Percentiles rank a stretch among this genome's conserved stretches.
Evolutionary conservation across 2,797 vertebrate species (phyloP).

Genomic region (Sebastes kiyomatsui): DNA sequence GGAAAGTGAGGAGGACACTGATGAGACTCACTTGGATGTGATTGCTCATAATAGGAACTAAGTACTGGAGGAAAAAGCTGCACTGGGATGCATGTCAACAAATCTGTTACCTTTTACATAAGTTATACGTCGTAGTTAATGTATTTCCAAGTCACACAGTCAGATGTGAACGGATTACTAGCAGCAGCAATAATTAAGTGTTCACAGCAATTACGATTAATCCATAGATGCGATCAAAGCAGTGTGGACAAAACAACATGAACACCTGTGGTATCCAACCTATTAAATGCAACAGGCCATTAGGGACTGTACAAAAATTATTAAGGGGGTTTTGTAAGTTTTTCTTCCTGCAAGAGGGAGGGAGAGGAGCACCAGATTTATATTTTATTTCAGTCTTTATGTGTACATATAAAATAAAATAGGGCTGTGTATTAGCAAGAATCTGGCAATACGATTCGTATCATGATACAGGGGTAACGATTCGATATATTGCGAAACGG

Average conservation of each 20-base stretch:
- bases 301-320: no score
- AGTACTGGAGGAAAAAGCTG: not conserved
- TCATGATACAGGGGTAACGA: no score
- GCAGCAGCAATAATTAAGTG: not conserved
- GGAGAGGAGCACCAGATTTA: no score
- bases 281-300: no score
- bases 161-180: not conserved
- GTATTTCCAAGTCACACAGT: not conserved
- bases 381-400: no score
- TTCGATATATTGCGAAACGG: no score
- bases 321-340: no score
- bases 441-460: no score
- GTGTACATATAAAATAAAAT: no score
- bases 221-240: not conserved
- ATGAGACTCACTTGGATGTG: not conserved
- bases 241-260: not conserved
- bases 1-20: slow-evolving; percentile 26
- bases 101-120: not conserved
- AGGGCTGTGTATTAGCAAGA: no score
- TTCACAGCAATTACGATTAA: not conserved
- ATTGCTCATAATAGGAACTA: not conserved
- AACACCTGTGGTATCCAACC: no score
- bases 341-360: no score
- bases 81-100: not conserved
- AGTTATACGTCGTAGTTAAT: not conserved